phyloP scores from a whole-genome alignment of 2,797 vertebrate species.

The Typhlichthys eigenmanni region DNA sequence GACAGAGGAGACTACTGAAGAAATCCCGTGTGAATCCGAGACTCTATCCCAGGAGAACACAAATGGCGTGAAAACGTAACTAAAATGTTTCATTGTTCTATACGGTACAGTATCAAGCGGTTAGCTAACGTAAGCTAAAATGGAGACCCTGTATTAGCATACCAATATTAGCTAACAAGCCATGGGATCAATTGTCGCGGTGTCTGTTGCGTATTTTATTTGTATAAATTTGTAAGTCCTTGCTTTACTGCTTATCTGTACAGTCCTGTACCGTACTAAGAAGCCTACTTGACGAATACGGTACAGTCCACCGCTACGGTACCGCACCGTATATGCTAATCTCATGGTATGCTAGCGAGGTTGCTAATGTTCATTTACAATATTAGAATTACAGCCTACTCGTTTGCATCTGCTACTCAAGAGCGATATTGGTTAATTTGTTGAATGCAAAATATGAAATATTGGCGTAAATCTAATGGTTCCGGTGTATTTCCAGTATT shows the following conservation, averaged over 20 bases:
- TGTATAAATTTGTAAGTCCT: too few species aligned
- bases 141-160: constrained; percentile 54
- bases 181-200: not conserved
- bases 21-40: constrained; percentile 49
- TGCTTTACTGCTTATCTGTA: not conserved
- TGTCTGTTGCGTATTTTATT: not conserved
- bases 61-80: constrained; percentile 80
- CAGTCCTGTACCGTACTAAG: not conserved
- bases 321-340: not conserved
- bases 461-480: too few species aligned
- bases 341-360: not conserved
- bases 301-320: too few species aligned
- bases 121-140: constrained; percentile 60
- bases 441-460: too few species aligned
- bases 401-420: not conserved
- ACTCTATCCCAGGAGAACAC: constrained; percentile 63
- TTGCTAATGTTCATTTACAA: constrained; percentile 1
- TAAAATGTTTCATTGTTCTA: constrained; percentile 1
- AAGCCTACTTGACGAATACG: too few species aligned
- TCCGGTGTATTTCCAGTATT: too few species aligned
- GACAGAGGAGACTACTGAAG: constrained; percentile 41
- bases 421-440: too few species aligned
- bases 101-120: not conserved
- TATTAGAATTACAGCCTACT: not conserved
- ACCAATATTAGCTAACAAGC: constrained; percentile 38